A percentile compares a stretch with the other conserved stretches of the same genome.
These are phyloP conservation scores for Kryptolebias marmoratus DNA, from an alignment of 2,113 vertebrate genomes.

Conservation along the genomic window DNA sequence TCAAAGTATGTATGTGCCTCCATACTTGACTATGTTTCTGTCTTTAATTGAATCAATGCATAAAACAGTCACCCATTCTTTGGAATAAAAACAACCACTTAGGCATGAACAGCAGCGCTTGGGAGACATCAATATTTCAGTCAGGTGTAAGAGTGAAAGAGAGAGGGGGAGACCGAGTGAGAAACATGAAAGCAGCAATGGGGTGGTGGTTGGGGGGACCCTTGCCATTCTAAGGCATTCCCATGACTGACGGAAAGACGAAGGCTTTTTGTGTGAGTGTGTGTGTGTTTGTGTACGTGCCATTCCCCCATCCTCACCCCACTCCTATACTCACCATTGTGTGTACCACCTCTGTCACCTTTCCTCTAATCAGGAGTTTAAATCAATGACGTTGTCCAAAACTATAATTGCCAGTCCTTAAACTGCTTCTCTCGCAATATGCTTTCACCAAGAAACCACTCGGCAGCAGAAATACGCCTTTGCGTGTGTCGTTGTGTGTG, in stretches of 20 bases:
- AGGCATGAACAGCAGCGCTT: conserved; percentile 68
- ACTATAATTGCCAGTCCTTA: conserved; percentile 83
- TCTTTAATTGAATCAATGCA: conserved; percentile 22
- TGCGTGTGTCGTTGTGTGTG: conserved; percentile 60
- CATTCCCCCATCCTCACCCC: conserved; percentile 56
- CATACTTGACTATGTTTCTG: conserved; percentile 5
- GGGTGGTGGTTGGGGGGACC: conserved; percentile 55
- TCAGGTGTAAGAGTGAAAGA: conserved; percentile 72
- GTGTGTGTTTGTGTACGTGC: conserved; percentile 39
- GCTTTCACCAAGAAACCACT: conserved; percentile 80
- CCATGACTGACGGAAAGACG: conserved; percentile 58
- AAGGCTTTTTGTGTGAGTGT: conserved; percentile 27
- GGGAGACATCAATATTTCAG: conserved; percentile 77
- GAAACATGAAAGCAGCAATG: conserved; percentile 49
- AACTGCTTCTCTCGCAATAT: conserved; percentile 83
- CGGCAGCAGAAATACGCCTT: conserved; percentile 80
- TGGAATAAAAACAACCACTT: conserved; percentile 75
- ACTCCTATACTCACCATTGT: conserved; percentile 63
- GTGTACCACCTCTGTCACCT: conserved; percentile 80
- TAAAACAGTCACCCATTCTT: conserved; percentile 44
- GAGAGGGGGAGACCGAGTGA: conserved; percentile 42
- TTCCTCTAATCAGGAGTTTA: conserved; percentile 83
- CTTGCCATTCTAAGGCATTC: conserved; percentile 63
- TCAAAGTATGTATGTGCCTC: conserved; percentile 1
- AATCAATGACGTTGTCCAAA: conserved; percentile 86